These are phyloP conservation scores for Hydroisotoma schaefferi DNA, from an alignment of 2,888 invertebrate species.

Conservation along the genomic window DNA sequence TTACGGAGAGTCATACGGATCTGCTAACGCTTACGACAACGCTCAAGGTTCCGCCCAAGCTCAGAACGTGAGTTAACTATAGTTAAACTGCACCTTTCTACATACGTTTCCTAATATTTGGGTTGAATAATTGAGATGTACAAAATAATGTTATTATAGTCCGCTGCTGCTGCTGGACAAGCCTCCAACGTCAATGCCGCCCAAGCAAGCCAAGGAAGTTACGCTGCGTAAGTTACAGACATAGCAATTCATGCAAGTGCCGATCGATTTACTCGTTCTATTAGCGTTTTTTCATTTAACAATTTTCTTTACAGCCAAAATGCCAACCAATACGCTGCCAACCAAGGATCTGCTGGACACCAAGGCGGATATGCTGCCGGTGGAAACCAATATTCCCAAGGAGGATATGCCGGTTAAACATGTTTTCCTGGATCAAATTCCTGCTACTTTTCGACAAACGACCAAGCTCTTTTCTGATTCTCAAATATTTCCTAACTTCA, in stretches of 20 bases:
- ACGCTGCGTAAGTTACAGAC: slow-evolving; percentile 5
- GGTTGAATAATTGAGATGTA: too few relatives aligned
- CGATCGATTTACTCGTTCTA: too few relatives aligned
- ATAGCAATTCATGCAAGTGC: too few relatives aligned
- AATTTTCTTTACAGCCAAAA: slow-evolving; percentile 7
- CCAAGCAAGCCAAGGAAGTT: slow-evolving; percentile 31
- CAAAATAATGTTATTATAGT: not conserved
- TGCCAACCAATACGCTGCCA: slow-evolving; percentile 16
- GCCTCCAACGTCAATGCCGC: slow-evolving; percentile 22
- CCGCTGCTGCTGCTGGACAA: slow-evolving; percentile 19
- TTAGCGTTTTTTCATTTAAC: not conserved
- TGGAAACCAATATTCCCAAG: not conserved
- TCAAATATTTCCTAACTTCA: not conserved
- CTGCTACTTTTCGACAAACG: not conserved
- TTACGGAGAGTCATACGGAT: slow-evolving; percentile 36
- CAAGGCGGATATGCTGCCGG: not conserved
- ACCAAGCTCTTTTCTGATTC: not conserved
- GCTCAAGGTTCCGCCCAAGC: slow-evolving; percentile 16
- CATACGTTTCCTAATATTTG: too few relatives aligned
- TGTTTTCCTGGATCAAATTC: not conserved
- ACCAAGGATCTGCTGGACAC: not conserved
- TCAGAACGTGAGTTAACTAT: too few relatives aligned
- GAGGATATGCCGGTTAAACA: not conserved
- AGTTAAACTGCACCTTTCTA: too few relatives aligned
- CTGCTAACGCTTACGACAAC: slow-evolving; percentile 26